These are phyloP conservation scores for Euplagia quadripunctaria DNA, from an alignment of 2,888 invertebrate genomes.

Conservation along the genomic window DNA sequence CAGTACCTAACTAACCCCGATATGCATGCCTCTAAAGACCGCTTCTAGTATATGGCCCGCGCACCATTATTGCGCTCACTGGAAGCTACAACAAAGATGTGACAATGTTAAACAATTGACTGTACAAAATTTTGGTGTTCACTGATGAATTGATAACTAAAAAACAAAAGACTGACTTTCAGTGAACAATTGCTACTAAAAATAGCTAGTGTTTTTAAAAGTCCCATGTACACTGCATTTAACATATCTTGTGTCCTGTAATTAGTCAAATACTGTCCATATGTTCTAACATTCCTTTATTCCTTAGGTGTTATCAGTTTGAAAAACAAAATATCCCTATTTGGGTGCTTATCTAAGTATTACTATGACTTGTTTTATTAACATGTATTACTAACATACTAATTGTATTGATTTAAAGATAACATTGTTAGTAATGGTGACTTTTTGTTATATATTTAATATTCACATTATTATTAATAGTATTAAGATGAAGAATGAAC, in stretches of 20 bases:
- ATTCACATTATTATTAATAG: neutral
- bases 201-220: slow-evolving; percentile 30
- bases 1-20: slow-evolving; percentile 94
- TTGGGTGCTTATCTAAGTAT: slow-evolving; percentile 46
- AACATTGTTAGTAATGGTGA: slow-evolving; percentile 20
- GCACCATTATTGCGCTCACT: slow-evolving; percentile 84
- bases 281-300: slow-evolving; percentile 61
- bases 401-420: slow-evolving; percentile 29
- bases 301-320: slow-evolving; percentile 44
- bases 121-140: slow-evolving; percentile 61
- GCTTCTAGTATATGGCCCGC: slow-evolving; percentile 93
- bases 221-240: slow-evolving; percentile 35
- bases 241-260: slow-evolving; percentile 62
- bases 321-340: slow-evolving; percentile 31
- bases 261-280: slow-evolving; percentile 46
- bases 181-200: slow-evolving; percentile 47
- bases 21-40: slow-evolving; percentile 92
- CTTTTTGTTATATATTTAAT: slow-evolving; percentile 13
- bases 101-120: slow-evolving; percentile 68
- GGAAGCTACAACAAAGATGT: slow-evolving; percentile 84
- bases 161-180: slow-evolving; percentile 70
- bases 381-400: slow-evolving; percentile 48
- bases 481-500: neutral
- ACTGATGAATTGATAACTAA: slow-evolving; percentile 58
- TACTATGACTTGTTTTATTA: slow-evolving; percentile 44